Conservation (phyloP, 1,140 invertebrate species). For the Euura saliciscinereae region DNA sequence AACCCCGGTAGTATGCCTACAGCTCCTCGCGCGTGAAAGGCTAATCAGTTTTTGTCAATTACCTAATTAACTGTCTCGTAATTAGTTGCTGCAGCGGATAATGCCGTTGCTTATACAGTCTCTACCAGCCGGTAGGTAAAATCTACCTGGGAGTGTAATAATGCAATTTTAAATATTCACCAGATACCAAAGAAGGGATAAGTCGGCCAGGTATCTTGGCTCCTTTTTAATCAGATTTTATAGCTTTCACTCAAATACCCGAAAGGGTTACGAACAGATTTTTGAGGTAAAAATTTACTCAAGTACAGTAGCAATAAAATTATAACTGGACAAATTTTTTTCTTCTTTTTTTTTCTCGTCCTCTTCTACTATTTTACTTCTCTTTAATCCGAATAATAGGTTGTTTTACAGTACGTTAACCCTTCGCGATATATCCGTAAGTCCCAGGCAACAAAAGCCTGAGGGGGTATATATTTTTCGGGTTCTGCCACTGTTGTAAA, state of each 20-base stretch:
- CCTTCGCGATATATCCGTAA: constrained; percentile 27
- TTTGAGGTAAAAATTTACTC: no score
- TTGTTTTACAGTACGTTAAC: constrained; percentile 31
- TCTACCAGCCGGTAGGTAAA: no score
- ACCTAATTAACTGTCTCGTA: constrained; percentile 1
- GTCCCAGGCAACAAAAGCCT: constrained; percentile 24
- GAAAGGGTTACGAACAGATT: no score
- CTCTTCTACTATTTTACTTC: not conserved
- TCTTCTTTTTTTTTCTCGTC: constrained; percentile 9
- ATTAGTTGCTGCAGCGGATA: constrained; percentile 1
- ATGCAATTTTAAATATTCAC: no score
- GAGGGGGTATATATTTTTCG: constrained; percentile 29
- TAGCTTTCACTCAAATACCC: no score
- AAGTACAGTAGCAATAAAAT: no score
- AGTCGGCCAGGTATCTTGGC: no score
- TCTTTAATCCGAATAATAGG: constrained; percentile 23
- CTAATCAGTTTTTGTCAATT: constrained; percentile 2
- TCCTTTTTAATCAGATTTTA: no score
- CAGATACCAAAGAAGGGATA: no score
- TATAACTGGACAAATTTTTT: not conserved
- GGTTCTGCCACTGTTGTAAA: constrained; percentile 47
- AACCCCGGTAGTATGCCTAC: not conserved
- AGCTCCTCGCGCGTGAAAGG: not conserved
- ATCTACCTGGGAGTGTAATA: no score
- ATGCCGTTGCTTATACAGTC: not conserved